A percentile compares a stretch with the other conserved stretches of the same genome.
These are phyloP conservation scores for Galeopterus variegatus DNA, from an alignment of 2,113 vertebrate species.

Conservation along the genomic window DNA sequence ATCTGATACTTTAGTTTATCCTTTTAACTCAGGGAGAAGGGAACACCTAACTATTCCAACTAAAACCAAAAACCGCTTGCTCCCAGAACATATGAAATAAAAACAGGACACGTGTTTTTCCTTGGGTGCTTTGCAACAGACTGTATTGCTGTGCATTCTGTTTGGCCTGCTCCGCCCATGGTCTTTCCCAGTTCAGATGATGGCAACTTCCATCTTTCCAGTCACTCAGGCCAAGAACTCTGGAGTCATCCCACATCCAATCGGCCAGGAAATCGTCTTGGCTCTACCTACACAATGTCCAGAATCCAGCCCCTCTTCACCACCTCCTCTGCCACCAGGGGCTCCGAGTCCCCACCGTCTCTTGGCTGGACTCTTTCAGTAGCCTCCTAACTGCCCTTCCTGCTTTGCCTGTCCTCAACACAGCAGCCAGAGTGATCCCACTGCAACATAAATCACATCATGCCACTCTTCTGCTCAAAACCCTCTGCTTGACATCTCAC, in stretches of 20 bases:
- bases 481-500: neutral
- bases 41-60: neutral
- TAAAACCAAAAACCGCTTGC: neutral
- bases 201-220: constrained; percentile 47
- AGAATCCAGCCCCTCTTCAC: neutral
- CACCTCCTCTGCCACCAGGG: fast-evolving
- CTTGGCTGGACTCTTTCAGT: neutral
- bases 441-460: neutral
- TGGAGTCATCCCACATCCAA: neutral
- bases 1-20: neutral
- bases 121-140: neutral
- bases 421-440: neutral
- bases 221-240: neutral
- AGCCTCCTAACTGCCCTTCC: neutral
- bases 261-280: constrained; percentile 53
- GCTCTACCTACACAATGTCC: neutral
- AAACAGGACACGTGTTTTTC: neutral
- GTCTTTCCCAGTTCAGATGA: neutral
- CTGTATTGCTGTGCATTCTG: neutral
- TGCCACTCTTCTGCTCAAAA: neutral
- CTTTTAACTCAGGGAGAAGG: neutral
- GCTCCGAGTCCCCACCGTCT: neutral
- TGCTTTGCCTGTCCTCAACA: neutral
- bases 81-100: neutral
- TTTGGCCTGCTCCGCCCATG: neutral